Conservation (phyloP, 2,113 vertebrate species). For the Chitala chitala region DNA sequence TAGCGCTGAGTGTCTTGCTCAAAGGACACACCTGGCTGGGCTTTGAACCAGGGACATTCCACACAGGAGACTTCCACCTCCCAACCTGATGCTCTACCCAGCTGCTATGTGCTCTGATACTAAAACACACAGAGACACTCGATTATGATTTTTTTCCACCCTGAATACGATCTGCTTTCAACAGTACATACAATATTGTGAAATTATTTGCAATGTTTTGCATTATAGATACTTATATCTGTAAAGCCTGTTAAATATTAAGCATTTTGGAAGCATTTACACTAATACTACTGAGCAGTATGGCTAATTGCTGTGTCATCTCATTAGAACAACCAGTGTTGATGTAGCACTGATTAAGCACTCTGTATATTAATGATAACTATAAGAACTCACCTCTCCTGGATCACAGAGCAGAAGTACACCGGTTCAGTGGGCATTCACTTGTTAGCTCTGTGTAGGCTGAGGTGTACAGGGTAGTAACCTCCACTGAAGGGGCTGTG, state of each 20-base stretch:
- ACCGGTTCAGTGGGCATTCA: conserved; percentile 70
- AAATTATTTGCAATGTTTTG: neutral
- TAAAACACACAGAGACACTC: conserved; percentile 29
- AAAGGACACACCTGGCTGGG: too few species aligned
- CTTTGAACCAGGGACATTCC: too few species aligned
- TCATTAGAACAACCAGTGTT: neutral
- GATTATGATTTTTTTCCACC: neutral
- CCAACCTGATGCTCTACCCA: too few species aligned
- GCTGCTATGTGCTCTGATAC: conserved; percentile 70
- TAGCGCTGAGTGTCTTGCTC: too few species aligned
- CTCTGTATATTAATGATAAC: too few species aligned
- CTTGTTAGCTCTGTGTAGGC: conserved; percentile 71
- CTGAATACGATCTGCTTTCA: neutral
- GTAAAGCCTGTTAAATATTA: too few species aligned
- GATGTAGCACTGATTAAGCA: too few species aligned
- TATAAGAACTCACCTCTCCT: conserved; percentile 73
- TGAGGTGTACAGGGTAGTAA: conserved; percentile 83
- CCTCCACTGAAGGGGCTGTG: conserved; percentile 92
- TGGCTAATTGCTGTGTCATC: neutral
- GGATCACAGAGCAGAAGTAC: conserved; percentile 67
- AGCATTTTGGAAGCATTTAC: neutral
- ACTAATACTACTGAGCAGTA: neutral
- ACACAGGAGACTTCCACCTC: too few species aligned
- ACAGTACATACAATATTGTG: neutral
- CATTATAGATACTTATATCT: too few species aligned